Percentiles rank a stretch among this genome's conserved stretches.
These are phyloP conservation scores for Bombus haemorrhoidalis DNA, from an alignment of 1,140 invertebrate species.

Conservation along the genomic window DNA sequence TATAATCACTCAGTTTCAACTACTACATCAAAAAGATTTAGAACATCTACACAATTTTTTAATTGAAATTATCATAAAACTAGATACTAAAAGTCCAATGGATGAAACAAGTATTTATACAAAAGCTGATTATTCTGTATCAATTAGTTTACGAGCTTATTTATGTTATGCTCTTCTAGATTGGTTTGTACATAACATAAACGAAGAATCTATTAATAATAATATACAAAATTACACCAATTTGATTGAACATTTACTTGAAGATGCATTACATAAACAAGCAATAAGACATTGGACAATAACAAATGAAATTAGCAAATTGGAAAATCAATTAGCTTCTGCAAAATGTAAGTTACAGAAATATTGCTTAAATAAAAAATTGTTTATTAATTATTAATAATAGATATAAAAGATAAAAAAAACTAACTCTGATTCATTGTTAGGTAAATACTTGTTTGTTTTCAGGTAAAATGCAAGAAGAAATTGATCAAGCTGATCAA, in stretches of 20 bases:
- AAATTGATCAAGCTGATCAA: neutral
- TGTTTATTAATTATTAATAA: neutral
- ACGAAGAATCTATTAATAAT: constrained; percentile 49
- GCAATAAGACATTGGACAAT: constrained; percentile 67
- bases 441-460: neutral
- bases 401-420: neutral
- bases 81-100: constrained; percentile 64
- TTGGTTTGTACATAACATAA: constrained; percentile 66
- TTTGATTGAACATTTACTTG: constrained; percentile 68
- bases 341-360: constrained; percentile 59
- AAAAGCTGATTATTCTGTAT: constrained; percentile 35
- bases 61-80: constrained; percentile 61
- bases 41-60: constrained; percentile 55
- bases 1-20: constrained; percentile 68
- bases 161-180: constrained; percentile 73
- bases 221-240: neutral
- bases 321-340: constrained; percentile 64
- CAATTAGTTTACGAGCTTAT: constrained; percentile 74
- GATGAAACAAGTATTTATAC: constrained; percentile 66
- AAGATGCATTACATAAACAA: constrained; percentile 68
- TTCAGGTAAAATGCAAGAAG: constrained; percentile 24
- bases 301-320: constrained; percentile 68
- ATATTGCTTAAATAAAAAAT: constrained; percentile 16
- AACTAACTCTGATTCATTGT: neutral
- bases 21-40: constrained; percentile 12